Evolutionary conservation across 2,888 invertebrate genomes (phyloP).

Genomic region (Altica lythri): DNA sequence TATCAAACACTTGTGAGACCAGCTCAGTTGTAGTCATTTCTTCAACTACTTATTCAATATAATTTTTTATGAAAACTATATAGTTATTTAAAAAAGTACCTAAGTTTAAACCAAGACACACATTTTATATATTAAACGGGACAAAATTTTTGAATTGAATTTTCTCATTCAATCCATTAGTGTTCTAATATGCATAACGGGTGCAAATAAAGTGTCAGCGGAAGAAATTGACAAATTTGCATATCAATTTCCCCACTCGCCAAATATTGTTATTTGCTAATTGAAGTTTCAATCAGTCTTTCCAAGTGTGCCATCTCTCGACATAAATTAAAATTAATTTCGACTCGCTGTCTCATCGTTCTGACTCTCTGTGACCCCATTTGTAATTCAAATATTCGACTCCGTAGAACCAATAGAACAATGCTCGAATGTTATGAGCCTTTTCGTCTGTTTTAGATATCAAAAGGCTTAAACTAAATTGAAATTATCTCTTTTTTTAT

Average conservation of each 20-base stretch:
- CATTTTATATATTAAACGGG: background rate
- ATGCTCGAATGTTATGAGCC: conserved; percentile 18
- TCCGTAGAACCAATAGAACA: conserved; percentile 38
- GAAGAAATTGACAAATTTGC: conserved; percentile 47
- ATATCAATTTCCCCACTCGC: conserved; percentile 43
- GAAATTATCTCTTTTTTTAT: conserved; percentile 5
- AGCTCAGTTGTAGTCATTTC: too few relatives aligned
- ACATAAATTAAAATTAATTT: conserved; percentile 54
- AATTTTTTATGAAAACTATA: too few relatives aligned
- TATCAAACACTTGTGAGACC: too few relatives aligned
- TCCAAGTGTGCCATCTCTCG: conserved; percentile 38
- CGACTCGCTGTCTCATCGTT: conserved; percentile 36
- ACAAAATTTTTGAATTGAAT: conserved; percentile 8
- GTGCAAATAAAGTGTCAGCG: conserved; percentile 21
- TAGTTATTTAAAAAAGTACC: too few relatives aligned
- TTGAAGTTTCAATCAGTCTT: conserved; percentile 45
- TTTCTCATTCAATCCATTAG: conserved; percentile 24
- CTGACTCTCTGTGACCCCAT: conserved; percentile 47
- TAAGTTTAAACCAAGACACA: too few relatives aligned
- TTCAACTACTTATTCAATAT: too few relatives aligned
- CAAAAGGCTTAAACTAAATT: background rate
- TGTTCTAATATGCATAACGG: conserved; percentile 2
- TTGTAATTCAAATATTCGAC: conserved; percentile 52
- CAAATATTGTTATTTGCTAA: conserved; percentile 53
- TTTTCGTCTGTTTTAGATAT: conserved; percentile 4